phyloP scores from a whole-genome alignment of 2,888 invertebrate genomes.

The Danaus chrysippus region DNA sequence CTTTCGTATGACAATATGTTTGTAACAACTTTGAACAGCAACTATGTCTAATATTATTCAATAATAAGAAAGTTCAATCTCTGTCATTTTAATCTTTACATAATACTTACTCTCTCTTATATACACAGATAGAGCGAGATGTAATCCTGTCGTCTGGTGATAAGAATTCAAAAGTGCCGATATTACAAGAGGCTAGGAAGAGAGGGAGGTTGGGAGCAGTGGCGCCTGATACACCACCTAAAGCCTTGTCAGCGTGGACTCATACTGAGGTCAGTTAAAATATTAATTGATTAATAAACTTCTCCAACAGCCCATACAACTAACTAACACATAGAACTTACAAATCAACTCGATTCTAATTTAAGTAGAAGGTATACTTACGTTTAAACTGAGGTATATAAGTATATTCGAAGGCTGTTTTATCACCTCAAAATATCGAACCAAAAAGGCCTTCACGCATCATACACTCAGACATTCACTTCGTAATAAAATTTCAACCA shows the following conservation, averaged over 20 bases:
- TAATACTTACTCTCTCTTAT: conserved; percentile 20
- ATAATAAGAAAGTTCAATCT: too few species aligned
- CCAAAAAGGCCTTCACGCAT: background rate
- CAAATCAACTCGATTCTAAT: background rate
- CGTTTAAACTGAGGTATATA: too few species aligned
- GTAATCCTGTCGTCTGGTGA: conserved; percentile 86
- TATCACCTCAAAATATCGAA: too few species aligned
- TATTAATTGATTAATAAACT: background rate
- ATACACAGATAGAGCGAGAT: conserved; percentile 86
- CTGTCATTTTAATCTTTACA: background rate
- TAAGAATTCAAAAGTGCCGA: conserved; percentile 88
- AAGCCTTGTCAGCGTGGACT: conserved; percentile 85
- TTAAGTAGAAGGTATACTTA: background rate
- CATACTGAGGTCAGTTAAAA: conserved; percentile 61
- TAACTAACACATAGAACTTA: background rate
- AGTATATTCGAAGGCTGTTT: too few species aligned
- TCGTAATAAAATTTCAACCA: too few species aligned
- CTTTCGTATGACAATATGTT: conserved; percentile 7
- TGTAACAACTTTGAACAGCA: background rate
- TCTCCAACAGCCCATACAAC: background rate
- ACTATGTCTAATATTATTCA: background rate
- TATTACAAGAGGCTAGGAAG: conserved; percentile 85
- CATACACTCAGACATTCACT: background rate
- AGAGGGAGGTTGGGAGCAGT: conserved; percentile 79
- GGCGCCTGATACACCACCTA: conserved; percentile 87